Conservation (phyloP, 2,113 vertebrate genomes). For the Leptosomus discolor region DNA sequence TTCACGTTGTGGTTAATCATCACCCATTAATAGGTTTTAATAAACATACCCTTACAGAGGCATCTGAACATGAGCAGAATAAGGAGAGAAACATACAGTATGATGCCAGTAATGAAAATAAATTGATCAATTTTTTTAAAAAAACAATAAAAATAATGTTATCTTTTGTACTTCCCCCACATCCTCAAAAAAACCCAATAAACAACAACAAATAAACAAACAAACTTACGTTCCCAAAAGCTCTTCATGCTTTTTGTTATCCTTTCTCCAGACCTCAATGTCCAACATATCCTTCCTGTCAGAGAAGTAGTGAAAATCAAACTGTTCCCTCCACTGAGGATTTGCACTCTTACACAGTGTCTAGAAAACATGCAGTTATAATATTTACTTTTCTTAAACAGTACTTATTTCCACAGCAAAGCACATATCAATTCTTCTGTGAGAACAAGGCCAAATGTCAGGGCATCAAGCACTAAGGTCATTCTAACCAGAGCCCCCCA, state of each 20-base stretch:
- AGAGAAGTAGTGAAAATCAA: constrained; percentile 97
- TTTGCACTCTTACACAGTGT: constrained; percentile 92
- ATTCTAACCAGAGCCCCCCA: background rate
- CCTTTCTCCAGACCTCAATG: constrained; percentile 90
- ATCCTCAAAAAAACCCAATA: background rate
- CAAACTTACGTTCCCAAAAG: constrained; percentile 90
- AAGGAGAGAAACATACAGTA: background rate
- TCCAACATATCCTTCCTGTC: constrained; percentile 92
- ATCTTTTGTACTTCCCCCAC: background rate
- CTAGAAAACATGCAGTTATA: constrained; percentile 84
- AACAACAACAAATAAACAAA: background rate
- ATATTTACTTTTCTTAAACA: constrained; percentile 74
- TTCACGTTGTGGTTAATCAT: background rate
- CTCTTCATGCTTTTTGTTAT: constrained; percentile 87
- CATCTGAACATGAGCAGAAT: background rate
- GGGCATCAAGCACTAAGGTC: background rate
- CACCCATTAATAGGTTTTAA: background rate
- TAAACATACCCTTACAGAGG: background rate
- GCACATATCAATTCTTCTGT: constrained; percentile 51
- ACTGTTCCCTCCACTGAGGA: constrained; percentile 96
- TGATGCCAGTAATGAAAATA: background rate
- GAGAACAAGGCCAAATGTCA: background rate
- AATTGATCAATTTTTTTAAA: background rate
- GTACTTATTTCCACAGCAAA: constrained; percentile 53
- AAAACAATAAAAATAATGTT: background rate